Conservation (phyloP, 2,113 vertebrate species). For the Brachirus orientalis region DNA sequence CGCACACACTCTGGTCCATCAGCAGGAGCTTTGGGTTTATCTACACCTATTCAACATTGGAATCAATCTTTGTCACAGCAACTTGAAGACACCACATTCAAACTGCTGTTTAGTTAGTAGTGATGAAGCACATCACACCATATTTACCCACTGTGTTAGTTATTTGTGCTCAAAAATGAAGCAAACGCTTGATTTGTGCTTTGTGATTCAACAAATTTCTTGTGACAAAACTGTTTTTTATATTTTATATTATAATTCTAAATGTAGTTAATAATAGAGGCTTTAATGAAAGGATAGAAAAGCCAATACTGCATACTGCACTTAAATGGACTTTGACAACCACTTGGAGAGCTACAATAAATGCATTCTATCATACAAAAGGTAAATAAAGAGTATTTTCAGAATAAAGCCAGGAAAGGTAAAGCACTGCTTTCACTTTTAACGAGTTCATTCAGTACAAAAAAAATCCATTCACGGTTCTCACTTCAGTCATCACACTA, state of each 20-base stretch:
- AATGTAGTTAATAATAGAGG: no score
- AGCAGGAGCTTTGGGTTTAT: constrained; percentile 65
- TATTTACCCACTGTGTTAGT: not conserved
- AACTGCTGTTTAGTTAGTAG: constrained; percentile 26
- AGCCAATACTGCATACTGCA: not conserved
- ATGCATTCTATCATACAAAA: not conserved
- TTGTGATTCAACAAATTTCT: no score
- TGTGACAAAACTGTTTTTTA: no score
- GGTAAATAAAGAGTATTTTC: not conserved
- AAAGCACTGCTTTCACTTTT: not conserved
- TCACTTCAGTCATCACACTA: not conserved
- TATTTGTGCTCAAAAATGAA: no score
- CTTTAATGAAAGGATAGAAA: not conserved
- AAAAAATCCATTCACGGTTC: not conserved
- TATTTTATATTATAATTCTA: no score
- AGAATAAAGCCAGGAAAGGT: no score
- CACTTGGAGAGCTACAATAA: not conserved
- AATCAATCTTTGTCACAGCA: constrained; percentile 46
- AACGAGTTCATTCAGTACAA: no score
- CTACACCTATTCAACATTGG: constrained; percentile 47
- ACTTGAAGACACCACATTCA: not conserved
- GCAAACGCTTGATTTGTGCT: no score
- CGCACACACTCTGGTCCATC: constrained; percentile 51
- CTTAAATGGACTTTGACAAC: constrained; percentile 8
- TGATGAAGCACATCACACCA: no score